Conservation (phyloP, 2,888 invertebrate genomes). For the Cheilosia grossa region DNA sequence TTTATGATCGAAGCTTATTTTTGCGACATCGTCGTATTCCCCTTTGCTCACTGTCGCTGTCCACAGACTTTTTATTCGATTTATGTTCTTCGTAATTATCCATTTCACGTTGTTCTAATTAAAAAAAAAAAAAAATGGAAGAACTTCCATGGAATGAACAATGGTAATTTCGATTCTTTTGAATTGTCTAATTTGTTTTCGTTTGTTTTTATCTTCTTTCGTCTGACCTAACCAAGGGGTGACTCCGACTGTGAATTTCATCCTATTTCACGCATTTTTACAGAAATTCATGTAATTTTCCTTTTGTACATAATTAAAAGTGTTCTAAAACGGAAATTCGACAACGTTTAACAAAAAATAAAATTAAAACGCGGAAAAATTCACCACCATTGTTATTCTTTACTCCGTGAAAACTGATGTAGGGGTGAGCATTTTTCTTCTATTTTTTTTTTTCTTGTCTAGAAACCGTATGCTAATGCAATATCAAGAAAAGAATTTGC, state of each 20-base stretch:
- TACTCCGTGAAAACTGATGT: slow-evolving; percentile 17
- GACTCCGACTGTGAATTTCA: slow-evolving; percentile 30
- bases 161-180: slow-evolving; percentile 66
- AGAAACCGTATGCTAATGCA: slow-evolving; percentile 71
- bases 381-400: slow-evolving; percentile 52
- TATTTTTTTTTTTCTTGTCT: slow-evolving; percentile 45
- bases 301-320: slow-evolving; percentile 74
- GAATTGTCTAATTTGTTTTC: slow-evolving; percentile 65
- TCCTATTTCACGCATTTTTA: slow-evolving; percentile 71
- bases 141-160: slow-evolving; percentile 13
- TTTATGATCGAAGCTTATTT: too few relatives aligned
- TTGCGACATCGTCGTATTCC: too few relatives aligned
- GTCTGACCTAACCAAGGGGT: slow-evolving; percentile 36
- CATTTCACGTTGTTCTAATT: slow-evolving; percentile 34
- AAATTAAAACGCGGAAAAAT: slow-evolving; percentile 75
- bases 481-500: slow-evolving; percentile 73
- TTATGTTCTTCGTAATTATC: slow-evolving; percentile 38
- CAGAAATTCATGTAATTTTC: slow-evolving; percentile 72
- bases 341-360: slow-evolving; percentile 75
- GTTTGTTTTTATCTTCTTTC: background rate
- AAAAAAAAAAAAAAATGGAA: slow-evolving; percentile 17
- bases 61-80: slow-evolving; percentile 33
- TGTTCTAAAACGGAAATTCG: slow-evolving; percentile 74
- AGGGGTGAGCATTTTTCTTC: slow-evolving; percentile 23
- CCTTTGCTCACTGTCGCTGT: too few relatives aligned